Evolutionary conservation across 2,888 invertebrate genomes (phyloP).

Genomic region (Metalampra italica): DNA sequence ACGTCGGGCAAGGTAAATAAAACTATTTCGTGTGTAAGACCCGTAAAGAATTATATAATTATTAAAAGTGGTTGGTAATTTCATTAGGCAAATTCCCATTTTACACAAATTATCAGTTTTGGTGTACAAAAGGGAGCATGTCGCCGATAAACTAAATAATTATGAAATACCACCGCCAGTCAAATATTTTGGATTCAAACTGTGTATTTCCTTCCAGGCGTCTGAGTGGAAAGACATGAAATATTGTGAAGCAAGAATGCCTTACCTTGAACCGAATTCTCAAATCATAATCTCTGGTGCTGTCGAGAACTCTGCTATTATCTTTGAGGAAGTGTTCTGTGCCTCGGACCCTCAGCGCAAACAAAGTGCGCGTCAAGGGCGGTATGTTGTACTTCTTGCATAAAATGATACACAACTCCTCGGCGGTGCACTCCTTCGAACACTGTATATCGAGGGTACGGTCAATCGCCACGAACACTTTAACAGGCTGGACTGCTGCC

Average conservation of each 20-base stretch:
- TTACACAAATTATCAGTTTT: too few species aligned
- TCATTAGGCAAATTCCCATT: too few species aligned
- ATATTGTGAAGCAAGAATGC: conserved; percentile 6
- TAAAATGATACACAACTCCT: conserved; percentile 84
- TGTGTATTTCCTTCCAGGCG: too few species aligned
- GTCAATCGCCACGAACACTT: conserved; percentile 65
- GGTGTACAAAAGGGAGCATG: too few species aligned
- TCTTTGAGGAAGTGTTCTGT: conserved; percentile 84
- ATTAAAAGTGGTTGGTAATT: too few species aligned
- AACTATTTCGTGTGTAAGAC: too few species aligned
- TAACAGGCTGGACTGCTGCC: conserved; percentile 63
- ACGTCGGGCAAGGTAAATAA: too few species aligned
- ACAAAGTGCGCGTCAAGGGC: conserved; percentile 87
- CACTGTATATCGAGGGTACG: conserved; percentile 62
- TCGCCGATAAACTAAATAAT: too few species aligned
- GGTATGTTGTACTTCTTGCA: conserved; percentile 86
- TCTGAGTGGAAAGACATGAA: too few species aligned
- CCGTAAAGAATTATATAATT: too few species aligned
- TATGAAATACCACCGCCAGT: too few species aligned
- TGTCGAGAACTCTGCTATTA: conserved; percentile 52
- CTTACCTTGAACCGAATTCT: conserved; percentile 88
- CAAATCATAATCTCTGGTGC: conserved; percentile 82
- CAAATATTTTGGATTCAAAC: too few species aligned
- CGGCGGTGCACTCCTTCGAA: conserved; percentile 72
- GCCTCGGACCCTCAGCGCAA: conserved; percentile 83